A percentile compares a stretch with the other conserved stretches of the same genome.
These are phyloP conservation scores for Heteractis magnifica DNA, from an alignment of 92 coral and sea anemone genomes.

Conservation along the genomic window DNA sequence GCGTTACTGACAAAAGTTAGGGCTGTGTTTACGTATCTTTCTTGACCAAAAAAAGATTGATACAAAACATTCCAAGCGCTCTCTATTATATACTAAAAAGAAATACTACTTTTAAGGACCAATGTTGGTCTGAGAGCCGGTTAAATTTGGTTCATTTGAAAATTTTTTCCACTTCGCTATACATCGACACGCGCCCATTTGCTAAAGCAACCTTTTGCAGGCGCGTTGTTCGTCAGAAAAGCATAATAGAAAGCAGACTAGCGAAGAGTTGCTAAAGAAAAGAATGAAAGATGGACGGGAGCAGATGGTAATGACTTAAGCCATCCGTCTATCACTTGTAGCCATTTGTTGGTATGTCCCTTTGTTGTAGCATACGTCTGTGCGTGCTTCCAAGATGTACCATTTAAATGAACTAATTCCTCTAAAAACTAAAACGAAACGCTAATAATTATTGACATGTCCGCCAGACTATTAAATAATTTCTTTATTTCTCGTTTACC, in stretches of 20 bases:
- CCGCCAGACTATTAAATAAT: not conserved
- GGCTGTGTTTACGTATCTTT: not conserved
- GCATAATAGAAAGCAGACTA: not conserved
- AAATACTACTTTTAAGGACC: no score
- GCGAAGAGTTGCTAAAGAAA: not conserved
- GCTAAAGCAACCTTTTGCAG: not conserved
- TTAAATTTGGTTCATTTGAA: no score
- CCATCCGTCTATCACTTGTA: not conserved
- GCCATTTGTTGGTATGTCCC: not conserved
- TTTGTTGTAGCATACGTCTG: constrained; percentile 2
- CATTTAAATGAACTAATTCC: not conserved
- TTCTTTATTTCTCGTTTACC: not conserved
- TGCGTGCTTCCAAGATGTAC: not conserved
- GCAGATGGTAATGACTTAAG: constrained; percentile 5
- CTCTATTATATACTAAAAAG: not conserved
- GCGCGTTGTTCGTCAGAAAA: not conserved
- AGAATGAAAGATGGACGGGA: not conserved
- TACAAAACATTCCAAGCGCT: not conserved
- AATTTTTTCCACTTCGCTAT: not conserved
- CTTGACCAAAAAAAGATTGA: not conserved
- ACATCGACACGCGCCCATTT: not conserved
- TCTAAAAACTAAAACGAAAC: not conserved
- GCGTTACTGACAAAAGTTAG: not conserved
- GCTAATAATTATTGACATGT: not conserved
- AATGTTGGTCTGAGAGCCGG: no score